phyloP scores from a whole-genome alignment of 2,113 vertebrate genomes.

The Macrotus californicus region DNA sequence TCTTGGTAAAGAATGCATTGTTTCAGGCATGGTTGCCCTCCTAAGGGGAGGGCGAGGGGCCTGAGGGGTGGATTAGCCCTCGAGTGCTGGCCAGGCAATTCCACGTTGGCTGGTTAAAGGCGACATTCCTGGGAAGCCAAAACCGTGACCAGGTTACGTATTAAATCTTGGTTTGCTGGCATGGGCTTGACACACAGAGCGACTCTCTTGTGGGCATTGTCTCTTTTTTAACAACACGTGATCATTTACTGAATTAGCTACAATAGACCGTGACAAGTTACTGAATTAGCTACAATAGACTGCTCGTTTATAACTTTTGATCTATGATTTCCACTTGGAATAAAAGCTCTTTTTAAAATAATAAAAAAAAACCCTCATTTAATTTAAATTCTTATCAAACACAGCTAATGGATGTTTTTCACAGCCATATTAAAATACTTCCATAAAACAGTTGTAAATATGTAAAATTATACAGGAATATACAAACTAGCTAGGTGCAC shows the following conservation, averaged over 20 bases:
- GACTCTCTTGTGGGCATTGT: background rate
- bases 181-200: background rate
- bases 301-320: background rate
- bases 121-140: background rate
- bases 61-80: too few relatives aligned
- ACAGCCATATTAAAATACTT: background rate
- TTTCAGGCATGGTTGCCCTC: background rate
- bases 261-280: background rate
- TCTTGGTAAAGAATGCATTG: background rate
- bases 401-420: background rate
- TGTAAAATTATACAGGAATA: background rate
- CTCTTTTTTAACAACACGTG: background rate
- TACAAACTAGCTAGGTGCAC: background rate
- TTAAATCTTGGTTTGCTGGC: background rate
- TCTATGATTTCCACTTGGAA: background rate
- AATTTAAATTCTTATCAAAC: slow-evolving; percentile 19
- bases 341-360: background rate
- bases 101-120: background rate
- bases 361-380: background rate
- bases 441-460: background rate
- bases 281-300: background rate
- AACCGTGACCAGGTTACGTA: background rate
- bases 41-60: background rate
- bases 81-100: background rate
- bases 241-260: background rate